phyloP scores from a whole-genome alignment of 1,140 invertebrate genomes.

The Chionoecetes opilio region DNA sequence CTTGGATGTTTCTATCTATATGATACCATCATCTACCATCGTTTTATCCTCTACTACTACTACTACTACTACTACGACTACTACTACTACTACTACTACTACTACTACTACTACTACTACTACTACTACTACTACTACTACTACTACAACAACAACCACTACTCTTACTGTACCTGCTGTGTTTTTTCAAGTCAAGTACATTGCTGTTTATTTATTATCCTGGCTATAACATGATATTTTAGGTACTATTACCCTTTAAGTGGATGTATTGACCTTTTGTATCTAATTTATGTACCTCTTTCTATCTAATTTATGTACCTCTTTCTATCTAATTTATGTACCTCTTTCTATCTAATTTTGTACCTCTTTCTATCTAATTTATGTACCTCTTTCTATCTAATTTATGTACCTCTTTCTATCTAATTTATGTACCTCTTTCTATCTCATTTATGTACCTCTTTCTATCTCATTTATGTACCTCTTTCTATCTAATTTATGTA shows the following conservation, averaged over 20 bases:
- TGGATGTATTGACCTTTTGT: neutral
- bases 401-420: too few relatives aligned
- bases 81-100: conserved; percentile 11
- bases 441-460: too few relatives aligned
- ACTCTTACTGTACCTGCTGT: neutral
- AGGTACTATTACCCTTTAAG: neutral
- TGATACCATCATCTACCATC: neutral
- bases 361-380: too few relatives aligned
- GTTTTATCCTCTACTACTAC: neutral
- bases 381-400: too few relatives aligned
- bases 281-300: too few relatives aligned
- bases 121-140: conserved; percentile 12
- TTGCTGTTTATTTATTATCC: neutral
- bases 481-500: too few relatives aligned
- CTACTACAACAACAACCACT: neutral
- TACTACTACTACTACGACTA: neutral
- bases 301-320: too few relatives aligned
- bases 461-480: too few relatives aligned
- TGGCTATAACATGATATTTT: neutral
- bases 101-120: conserved; percentile 11
- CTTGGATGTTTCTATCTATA: too few relatives aligned
- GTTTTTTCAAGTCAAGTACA: neutral
- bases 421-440: too few relatives aligned
- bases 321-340: too few relatives aligned
- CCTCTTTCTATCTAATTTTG: too few relatives aligned